Evolutionary conservation across 92 coral and sea anemone species (phyloP).

Genomic region (Parazoanthus darwini): DNA sequence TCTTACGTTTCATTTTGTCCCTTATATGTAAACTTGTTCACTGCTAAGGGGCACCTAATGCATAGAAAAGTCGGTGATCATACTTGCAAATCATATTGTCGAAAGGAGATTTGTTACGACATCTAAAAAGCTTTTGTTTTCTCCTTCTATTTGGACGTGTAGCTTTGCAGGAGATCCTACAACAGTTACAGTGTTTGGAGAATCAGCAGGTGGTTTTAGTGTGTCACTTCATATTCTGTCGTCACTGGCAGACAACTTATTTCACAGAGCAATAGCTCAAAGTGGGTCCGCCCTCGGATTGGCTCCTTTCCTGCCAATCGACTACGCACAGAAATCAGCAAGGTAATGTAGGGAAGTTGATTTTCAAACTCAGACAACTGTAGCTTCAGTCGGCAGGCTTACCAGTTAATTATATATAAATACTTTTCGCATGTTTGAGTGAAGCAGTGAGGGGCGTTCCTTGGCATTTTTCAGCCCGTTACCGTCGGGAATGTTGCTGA

Average conservation of each 20-base stretch:
- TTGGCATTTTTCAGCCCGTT: no score
- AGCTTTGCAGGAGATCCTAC: constrained; percentile 13
- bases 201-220: constrained; percentile 10
- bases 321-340: neutral
- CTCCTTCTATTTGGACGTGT: neutral
- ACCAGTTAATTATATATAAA: no score
- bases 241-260: neutral
- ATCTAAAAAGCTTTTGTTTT: neutral
- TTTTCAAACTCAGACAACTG: no score
- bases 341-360: neutral
- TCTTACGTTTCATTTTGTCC: no score
- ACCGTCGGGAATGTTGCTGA: no score
- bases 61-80: no score
- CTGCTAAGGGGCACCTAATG: no score
- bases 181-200: neutral
- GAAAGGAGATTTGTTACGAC: neutral
- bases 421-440: no score
- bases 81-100: no score
- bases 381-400: no score
- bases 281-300: constrained; percentile 1
- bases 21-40: no score
- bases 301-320: neutral
- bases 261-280: constrained; percentile 2
- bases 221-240: neutral
- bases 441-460: no score